Conservation (phyloP, 2,113 vertebrate genomes). For the Calcarius ornatus region DNA sequence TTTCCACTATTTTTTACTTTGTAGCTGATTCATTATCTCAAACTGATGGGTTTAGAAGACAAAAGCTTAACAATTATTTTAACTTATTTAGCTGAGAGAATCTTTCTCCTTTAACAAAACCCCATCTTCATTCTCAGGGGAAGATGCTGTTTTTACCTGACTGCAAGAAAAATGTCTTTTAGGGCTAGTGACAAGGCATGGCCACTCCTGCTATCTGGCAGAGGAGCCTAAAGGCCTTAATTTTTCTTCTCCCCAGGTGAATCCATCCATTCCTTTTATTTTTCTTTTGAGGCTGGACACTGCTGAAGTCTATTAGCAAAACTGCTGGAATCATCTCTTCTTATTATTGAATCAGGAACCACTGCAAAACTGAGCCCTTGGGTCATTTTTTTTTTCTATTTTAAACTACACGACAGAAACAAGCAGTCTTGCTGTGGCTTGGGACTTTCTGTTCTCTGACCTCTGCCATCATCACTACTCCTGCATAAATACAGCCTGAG, state of each 20-base stretch:
- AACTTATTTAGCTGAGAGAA: not conserved
- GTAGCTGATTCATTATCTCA: not conserved
- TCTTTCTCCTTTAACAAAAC: not conserved
- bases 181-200: not conserved
- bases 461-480: not conserved
- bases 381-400: not conserved
- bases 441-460: not conserved
- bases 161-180: not conserved
- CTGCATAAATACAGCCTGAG: not conserved
- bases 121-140: not conserved
- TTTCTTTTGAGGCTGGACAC: not conserved
- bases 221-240: not conserved
- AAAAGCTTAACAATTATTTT: not conserved
- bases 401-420: not conserved
- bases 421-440: not conserved
- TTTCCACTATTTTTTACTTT: not conserved
- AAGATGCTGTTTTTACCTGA: not conserved
- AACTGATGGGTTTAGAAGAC: not conserved
- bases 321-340: not conserved
- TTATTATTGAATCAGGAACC: not conserved
- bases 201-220: not conserved
- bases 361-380: not conserved
- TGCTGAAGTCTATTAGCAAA: not conserved
- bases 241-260: not conserved
- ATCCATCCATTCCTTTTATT: not conserved